Base-by-base conservation (phyloP, 2,888 invertebrate species). In the Lasiommata megera region DNA sequence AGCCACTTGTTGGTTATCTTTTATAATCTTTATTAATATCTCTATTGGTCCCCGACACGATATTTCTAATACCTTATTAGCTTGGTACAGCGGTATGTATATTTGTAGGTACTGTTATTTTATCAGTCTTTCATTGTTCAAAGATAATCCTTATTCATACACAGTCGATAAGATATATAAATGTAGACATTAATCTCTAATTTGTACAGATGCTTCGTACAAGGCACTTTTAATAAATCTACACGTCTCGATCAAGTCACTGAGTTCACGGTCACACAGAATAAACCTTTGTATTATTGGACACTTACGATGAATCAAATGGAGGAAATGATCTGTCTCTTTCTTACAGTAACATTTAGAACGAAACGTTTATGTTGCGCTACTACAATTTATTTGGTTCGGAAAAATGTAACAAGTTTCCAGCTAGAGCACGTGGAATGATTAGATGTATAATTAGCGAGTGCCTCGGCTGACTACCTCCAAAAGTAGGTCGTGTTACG, bases 121-220 rank as follows among this genome's bases (percentile, higher is more conserved):
- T 60, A 62, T 62, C 62, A 62, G 62, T 56, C 60, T 62, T 56
- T 8, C 38, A 31, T 38, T 43, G 28, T 23, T 14, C 14, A 23
- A 36, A 28, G 51, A 29, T 51, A 29, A 29, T 51, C 37, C 7
- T 23, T 8, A 12, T 50, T 38, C 8, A 28, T 38, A 5, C 11
- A 48, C 9, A 16, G 31, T 16, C 16, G 16, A 31, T 46, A 46
- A 46, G 31, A 46, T 31, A 46, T n/a, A n/a, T 23, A 23, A 18
- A n/a, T n/a, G 12, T 41, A n/a, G 43, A 23, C 12, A 43, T 12
- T 43, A 46, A 28, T 31, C 29, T 46, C 29, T 31, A 46, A 46
- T 46, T 46, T 31, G 46, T 16, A 31, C 31, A 46, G 16, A 14
- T 17, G 29, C 6, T 46, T 31, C 14, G 29, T 31, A 11, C 16